A percentile compares a stretch with the other conserved stretches of the same genome.
phyloP scores from a whole-genome alignment of 2,888 invertebrate genomes.

The Psylliodes chrysocephalus region DNA sequence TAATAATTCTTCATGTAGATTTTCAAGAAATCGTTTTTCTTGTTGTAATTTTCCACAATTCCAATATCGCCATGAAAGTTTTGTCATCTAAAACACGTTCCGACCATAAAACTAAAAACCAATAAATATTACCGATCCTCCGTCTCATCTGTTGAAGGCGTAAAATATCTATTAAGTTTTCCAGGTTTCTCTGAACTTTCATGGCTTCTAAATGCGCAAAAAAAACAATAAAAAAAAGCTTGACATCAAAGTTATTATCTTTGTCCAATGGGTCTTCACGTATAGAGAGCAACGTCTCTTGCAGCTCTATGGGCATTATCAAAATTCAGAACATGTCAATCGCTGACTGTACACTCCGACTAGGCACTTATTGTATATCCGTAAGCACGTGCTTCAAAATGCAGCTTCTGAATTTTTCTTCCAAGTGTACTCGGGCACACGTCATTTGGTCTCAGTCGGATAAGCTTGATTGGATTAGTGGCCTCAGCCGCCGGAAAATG shows the following conservation, averaged over 20 bases:
- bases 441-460: slow-evolving; percentile 37
- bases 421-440: slow-evolving; percentile 38
- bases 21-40: no score
- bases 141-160: slow-evolving; percentile 19
- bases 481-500: not conserved
- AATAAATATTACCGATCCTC: slow-evolving; percentile 25
- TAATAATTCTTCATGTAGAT: no score
- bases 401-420: slow-evolving; percentile 51
- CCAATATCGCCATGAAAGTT: not conserved
- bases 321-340: slow-evolving; percentile 61
- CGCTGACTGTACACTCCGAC: slow-evolving; percentile 52
- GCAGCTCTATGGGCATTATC: slow-evolving; percentile 47
- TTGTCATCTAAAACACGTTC: not conserved
- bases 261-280: slow-evolving; percentile 8
- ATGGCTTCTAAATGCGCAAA: not conserved
- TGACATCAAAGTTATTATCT: not conserved
- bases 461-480: not conserved
- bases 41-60: no score
- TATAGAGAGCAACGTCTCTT: slow-evolving; percentile 29
- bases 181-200: slow-evolving; percentile 12
- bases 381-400: slow-evolving; percentile 57
- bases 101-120: slow-evolving; percentile 12
- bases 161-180: slow-evolving; percentile 26
- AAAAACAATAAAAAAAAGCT: slow-evolving; percentile 7
- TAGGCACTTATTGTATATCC: slow-evolving; percentile 45